These are phyloP conservation scores for Rotaria socialis DNA, from an alignment of 2,888 invertebrate genomes.

Conservation along the genomic window DNA sequence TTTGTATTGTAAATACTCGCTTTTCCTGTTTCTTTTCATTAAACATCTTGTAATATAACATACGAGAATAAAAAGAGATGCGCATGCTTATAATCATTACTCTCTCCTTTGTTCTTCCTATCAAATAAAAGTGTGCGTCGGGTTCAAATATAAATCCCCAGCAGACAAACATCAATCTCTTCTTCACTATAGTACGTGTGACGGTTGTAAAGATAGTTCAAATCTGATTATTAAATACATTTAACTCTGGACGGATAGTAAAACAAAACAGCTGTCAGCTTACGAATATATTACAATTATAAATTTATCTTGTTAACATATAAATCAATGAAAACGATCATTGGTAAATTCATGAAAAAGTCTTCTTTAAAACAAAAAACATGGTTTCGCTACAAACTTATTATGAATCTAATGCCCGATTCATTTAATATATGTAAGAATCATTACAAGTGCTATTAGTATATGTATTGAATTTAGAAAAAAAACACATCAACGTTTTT, in stretches of 20 bases:
- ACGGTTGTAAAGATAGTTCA: too few species aligned
- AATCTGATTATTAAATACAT: too few species aligned
- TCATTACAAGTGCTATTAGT: background rate
- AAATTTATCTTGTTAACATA: background rate
- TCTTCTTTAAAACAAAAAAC: background rate
- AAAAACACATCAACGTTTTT: background rate
- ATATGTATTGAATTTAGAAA: background rate
- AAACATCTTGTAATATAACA: background rate
- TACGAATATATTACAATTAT: too few species aligned
- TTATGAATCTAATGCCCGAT: background rate
- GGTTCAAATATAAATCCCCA: too few species aligned
- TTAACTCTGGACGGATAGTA: too few species aligned
- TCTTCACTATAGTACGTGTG: too few species aligned
- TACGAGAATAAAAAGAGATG: background rate
- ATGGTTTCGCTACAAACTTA: background rate
- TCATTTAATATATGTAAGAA: background rate
- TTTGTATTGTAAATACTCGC: background rate
- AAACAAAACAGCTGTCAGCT: too few species aligned
- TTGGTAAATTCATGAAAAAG: background rate
- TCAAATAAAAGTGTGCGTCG: background rate
- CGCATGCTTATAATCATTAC: background rate
- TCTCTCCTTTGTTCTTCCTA: background rate
- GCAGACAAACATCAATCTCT: too few species aligned
- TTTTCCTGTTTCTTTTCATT: background rate
- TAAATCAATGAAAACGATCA: background rate